Percentiles rank a stretch among this genome's conserved stretches.
phyloP scores from a whole-genome alignment of 2,113 vertebrate species.

The Lampris megalopsis region DNA sequence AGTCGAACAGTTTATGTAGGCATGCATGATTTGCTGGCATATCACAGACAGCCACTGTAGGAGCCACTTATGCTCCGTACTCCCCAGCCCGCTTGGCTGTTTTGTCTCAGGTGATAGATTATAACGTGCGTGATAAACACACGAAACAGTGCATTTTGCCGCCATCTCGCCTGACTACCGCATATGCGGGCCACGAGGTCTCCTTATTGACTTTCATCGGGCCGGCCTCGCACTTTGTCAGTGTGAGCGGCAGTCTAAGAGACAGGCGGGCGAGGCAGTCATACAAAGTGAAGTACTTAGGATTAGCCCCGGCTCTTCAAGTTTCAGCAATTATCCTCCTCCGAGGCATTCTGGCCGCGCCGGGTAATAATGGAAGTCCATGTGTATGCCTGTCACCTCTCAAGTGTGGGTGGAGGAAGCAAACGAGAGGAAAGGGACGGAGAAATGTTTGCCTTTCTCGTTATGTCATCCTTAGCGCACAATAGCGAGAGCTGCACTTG shows the following conservation, averaged over 20 bases:
- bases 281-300: constrained; percentile 82
- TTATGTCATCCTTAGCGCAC: constrained; percentile 77
- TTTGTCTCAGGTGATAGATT: constrained; percentile 47
- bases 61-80: constrained; percentile 27
- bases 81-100: constrained; percentile 37
- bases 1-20: constrained; percentile 31
- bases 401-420: constrained; percentile 80
- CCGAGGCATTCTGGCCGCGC: constrained; percentile 79
- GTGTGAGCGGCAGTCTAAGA: constrained; percentile 73
- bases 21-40: constrained; percentile 1
- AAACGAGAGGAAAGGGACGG: constrained; percentile 67
- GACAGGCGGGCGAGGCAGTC: constrained; percentile 79
- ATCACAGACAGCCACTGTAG: constrained; percentile 7
- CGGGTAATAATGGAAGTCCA: constrained; percentile 81
- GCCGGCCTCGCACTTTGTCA: constrained; percentile 78
- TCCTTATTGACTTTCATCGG: constrained; percentile 77
- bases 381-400: constrained; percentile 80
- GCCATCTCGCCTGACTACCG: constrained; percentile 59
- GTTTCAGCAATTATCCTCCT: constrained; percentile 85
- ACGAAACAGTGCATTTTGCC: constrained; percentile 61
- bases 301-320: constrained; percentile 83
- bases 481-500: constrained; percentile 62
- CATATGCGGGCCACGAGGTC: constrained; percentile 62
- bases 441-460: constrained; percentile 81
- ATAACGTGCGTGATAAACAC: constrained; percentile 63